Base-by-base conservation (phyloP, 2,113 vertebrate genomes). In the Seriola dumerili region DNA sequence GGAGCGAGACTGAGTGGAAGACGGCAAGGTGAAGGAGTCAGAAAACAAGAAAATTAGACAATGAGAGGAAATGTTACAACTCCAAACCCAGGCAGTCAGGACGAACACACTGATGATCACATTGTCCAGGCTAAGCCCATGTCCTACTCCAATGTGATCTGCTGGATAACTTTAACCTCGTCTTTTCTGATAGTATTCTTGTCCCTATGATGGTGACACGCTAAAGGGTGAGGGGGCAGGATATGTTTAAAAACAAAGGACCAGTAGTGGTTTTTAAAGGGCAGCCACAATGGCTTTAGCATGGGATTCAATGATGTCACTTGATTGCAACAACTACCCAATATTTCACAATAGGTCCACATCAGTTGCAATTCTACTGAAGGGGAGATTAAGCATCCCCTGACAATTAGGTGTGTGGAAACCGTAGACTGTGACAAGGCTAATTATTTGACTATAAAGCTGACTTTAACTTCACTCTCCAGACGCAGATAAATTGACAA, bases 1-100 rank as follows among this genome's bases (percentile, higher is more conserved):
- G 3, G 29, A 72, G 59, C 13, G 2, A 81, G 63, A 64, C 72
- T n/a, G 68, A 87, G 74, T 57, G 61, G 72, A 75, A 82, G 70
- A 67, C 16, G 2, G 70, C 34, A 42, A 76, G 78, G 76, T 81
- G 72, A 89, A 69, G 58, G 72, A 73, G 69, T 80, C 50, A 9
- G 64, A 67, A 59, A 80, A 75, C 63, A 68, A 78, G 62, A 85
- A 59, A 59, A 72, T 73, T 68, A 75, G 63, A 74, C 71, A 32
- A 68, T 29, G 46, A 70, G 64, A 85, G 74, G 23, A 67, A 70
- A 77, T 57, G 69, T 40, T 72, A 42, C 38, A 74, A 38, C 38
- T 62, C 3, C 10, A 68, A 70, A 78, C 9, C 55, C 1, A 21
- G 17, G 48, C 38, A 48, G 46, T 7, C 34, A 16, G 32, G 6